A percentile compares a stretch with the other conserved stretches of the same genome.
phyloP scores from a whole-genome alignment of 2,113 vertebrate genomes.

The Oenanthe oenanthe region DNA sequence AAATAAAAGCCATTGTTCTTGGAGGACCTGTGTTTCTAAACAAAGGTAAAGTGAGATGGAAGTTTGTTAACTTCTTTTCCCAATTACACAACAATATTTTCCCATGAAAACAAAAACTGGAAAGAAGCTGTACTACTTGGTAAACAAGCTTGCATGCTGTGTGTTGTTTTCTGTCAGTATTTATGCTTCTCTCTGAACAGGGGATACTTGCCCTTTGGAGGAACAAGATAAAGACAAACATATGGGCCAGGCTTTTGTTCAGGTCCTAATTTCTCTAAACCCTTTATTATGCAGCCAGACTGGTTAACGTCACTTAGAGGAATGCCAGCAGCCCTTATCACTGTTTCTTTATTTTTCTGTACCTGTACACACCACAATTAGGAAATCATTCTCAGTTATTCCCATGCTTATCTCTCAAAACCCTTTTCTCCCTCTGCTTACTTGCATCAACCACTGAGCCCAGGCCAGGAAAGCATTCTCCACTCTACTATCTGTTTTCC shows the following conservation, averaged over 20 bases:
- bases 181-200: not conserved
- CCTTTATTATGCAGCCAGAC: not conserved
- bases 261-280: not conserved
- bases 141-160: not conserved
- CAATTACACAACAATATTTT: not conserved
- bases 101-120: not conserved
- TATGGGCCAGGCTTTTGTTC: not conserved
- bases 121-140: not conserved
- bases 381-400: not conserved
- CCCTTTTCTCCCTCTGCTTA: not conserved
- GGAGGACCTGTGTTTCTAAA: not conserved
- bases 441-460: not conserved
- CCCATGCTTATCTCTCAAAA: not conserved
- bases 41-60: not conserved
- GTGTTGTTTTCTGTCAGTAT: not conserved
- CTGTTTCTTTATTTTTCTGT: not conserved
- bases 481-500: not conserved
- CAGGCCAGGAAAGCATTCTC: not conserved
- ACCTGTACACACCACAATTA: not conserved
- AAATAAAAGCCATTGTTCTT: not conserved
- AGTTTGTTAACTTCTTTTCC: not conserved
- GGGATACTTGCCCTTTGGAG: not conserved
- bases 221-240: not conserved
- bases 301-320: not conserved
- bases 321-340: not conserved